phyloP scores from a whole-genome alignment of 1,140 invertebrate species.

The Nebria ingens region DNA sequence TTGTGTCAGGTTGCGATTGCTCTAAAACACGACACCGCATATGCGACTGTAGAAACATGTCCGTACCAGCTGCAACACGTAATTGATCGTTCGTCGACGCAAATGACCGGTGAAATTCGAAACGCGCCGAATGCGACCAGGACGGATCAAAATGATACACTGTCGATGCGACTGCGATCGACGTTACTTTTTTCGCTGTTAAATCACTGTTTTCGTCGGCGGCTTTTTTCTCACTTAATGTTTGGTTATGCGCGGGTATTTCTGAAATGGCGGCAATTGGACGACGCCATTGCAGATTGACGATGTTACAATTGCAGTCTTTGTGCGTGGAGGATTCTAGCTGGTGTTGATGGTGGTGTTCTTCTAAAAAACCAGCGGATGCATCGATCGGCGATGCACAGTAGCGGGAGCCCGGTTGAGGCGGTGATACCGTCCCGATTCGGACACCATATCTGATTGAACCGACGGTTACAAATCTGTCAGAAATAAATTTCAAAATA shows the following conservation, averaged over 20 bases:
- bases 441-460: constrained; percentile 47
- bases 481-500: neutral
- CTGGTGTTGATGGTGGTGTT: constrained; percentile 9
- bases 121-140: neutral
- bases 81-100: constrained; percentile 23
- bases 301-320: neutral
- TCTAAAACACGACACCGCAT: neutral
- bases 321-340: neutral
- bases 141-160: neutral
- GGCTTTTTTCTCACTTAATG: no score
- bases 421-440: constrained; percentile 36
- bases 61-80: constrained; percentile 10
- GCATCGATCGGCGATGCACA: constrained; percentile 29
- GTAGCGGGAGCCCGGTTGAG: constrained; percentile 32
- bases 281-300: neutral
- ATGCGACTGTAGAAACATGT: neutral
- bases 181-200: neutral
- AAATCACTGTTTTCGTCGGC: neutral
- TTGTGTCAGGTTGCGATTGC: constrained; percentile 14
- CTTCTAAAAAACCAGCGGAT: constrained; percentile 11
- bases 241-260: constrained; percentile 21
- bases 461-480: constrained; percentile 44
- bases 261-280: constrained; percentile 19
- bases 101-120: constrained; percentile 16
- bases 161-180: neutral